A percentile compares a stretch with the other conserved stretches of the same genome.
phyloP scores from a whole-genome alignment of 1,140 invertebrate species.

The Diachasmimorpha longicaudata region DNA sequence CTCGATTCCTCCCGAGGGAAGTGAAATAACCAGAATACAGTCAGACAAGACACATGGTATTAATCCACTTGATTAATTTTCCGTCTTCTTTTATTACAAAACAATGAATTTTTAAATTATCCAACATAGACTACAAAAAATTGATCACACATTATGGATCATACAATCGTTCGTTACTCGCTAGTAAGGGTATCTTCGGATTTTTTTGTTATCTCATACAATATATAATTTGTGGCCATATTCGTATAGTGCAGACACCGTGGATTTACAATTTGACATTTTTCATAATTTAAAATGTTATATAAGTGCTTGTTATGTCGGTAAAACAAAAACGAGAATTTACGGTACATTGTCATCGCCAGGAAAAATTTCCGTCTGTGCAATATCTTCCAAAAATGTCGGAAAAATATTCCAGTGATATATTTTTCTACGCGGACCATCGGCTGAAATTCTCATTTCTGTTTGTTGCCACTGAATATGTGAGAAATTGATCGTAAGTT shows the following conservation, averaged over 20 bases:
- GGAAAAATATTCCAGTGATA: no score
- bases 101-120: slow-evolving; percentile 28
- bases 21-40: not conserved
- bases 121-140: slow-evolving; percentile 33
- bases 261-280: slow-evolving; percentile 11
- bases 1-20: not conserved
- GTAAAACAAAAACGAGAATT: not conserved
- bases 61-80: not conserved
- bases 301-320: not conserved
- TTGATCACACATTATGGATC: slow-evolving; percentile 13
- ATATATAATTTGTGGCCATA: slow-evolving; percentile 28
- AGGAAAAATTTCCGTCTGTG: no score
- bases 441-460: not conserved
- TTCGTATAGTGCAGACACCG: slow-evolving; percentile 21
- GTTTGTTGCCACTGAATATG: not conserved
- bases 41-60: not conserved
- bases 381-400: no score
- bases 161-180: slow-evolving; percentile 24
- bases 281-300: slow-evolving; percentile 5
- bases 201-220: not conserved
- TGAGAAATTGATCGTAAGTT: not conserved
- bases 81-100: slow-evolving; percentile 26
- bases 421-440: no score
- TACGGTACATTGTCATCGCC: not conserved
- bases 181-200: slow-evolving; percentile 20